A percentile compares a stretch with the other conserved stretches of the same genome.
Conservation (phyloP, 2,113 vertebrate species). For the Pipra filicauda region DNA sequence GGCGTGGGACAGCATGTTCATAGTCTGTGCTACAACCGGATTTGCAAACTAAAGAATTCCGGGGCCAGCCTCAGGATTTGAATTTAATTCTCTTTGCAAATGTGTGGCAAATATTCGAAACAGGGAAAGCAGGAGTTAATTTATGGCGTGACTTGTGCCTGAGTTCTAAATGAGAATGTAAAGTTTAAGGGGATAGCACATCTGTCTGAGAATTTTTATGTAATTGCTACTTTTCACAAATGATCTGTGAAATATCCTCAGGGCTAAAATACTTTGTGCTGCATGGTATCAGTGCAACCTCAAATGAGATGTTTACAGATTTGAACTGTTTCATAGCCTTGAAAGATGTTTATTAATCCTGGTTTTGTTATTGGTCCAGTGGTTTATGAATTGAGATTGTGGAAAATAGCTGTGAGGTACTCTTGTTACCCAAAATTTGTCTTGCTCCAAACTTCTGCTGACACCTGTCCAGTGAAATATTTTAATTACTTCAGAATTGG, state of each 20-base stretch:
- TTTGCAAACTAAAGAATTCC: background rate
- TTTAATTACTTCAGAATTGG: slow-evolving; percentile 28
- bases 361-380: background rate
- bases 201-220: background rate
- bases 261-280: background rate
- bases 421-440: background rate
- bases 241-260: background rate
- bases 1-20: background rate
- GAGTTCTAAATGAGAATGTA: background rate
- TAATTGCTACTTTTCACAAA: background rate
- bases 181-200: background rate
- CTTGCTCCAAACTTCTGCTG: slow-evolving; percentile 7
- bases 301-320: background rate
- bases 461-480: background rate
- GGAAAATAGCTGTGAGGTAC: background rate
- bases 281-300: background rate
- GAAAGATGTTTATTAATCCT: background rate
- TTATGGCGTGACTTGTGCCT: background rate
- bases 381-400: background rate
- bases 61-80: background rate
- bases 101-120: background rate
- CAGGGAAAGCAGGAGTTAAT: background rate
- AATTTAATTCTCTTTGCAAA: background rate
- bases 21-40: background rate
- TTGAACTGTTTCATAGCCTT: background rate